Percentiles rank a stretch among this genome's conserved stretches.
phyloP scores from a whole-genome alignment of 2,797 vertebrate genomes.

The Cyprinodon diabolis region DNA sequence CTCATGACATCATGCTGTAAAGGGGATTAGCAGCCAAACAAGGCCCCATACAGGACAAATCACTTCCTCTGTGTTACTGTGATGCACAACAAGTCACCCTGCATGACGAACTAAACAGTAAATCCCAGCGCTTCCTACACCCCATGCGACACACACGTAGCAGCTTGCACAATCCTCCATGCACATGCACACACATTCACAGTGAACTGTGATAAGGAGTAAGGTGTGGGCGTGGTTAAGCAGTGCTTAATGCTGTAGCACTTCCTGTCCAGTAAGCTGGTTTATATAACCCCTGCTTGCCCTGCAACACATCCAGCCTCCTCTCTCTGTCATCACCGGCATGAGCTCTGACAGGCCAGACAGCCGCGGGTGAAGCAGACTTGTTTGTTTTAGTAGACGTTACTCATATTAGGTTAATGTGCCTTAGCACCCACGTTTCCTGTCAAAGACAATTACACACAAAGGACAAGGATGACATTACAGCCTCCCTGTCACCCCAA shows the following conservation, averaged over 20 bases:
- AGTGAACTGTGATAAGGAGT: slow-evolving; percentile 62
- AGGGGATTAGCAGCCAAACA: slow-evolving; percentile 67
- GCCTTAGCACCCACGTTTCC: slow-evolving; percentile 40
- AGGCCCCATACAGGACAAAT: slow-evolving; percentile 55
- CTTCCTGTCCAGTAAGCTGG: slow-evolving; percentile 83
- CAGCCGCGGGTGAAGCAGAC: slow-evolving; percentile 42
- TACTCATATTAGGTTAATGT: slow-evolving; percentile 55
- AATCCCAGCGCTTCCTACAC: slow-evolving; percentile 28
- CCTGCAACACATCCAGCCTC: slow-evolving; percentile 53
- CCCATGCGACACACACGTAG: slow-evolving; percentile 34
- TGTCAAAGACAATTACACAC: slow-evolving; percentile 48
- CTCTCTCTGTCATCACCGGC: slow-evolving; percentile 32
- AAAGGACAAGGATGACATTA: slow-evolving; percentile 34
- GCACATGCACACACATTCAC: slow-evolving; percentile 38
- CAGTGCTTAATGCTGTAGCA: slow-evolving; percentile 70
- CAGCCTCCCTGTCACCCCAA: background rate
- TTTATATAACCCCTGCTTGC: slow-evolving; percentile 80
- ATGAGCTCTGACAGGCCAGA: slow-evolving; percentile 54
- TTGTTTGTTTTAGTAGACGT: slow-evolving; percentile 52
- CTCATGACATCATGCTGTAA: slow-evolving; percentile 72
- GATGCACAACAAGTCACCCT: slow-evolving; percentile 60
- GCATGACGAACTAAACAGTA: slow-evolving; percentile 52
- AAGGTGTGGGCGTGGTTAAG: slow-evolving; percentile 69
- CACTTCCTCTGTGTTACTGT: slow-evolving; percentile 71
- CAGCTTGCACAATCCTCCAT: slow-evolving; percentile 21